Conservation (phyloP, 2,888 invertebrate species). For the Acrobasis repandana region DNA sequence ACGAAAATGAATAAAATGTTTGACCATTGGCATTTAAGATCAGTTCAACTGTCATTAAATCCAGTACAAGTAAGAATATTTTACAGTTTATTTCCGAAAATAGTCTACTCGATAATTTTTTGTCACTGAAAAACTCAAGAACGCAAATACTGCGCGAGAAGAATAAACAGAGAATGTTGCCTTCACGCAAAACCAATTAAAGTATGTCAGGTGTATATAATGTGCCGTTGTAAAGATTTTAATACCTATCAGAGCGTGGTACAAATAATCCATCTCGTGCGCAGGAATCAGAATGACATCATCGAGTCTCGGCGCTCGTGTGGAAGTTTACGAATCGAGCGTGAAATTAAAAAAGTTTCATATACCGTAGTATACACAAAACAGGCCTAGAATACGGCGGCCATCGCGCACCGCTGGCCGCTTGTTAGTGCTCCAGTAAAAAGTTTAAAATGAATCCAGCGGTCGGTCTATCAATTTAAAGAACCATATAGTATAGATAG, state of each 20-base stretch:
- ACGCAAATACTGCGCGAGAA: no score
- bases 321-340: conserved; percentile 68
- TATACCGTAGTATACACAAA: conserved; percentile 44
- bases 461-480: conserved; percentile 8
- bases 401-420: conserved; percentile 35
- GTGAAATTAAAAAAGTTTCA: conserved; percentile 79
- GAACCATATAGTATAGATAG: not conserved
- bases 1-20: no score
- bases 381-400: conserved; percentile 22
- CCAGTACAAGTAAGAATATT: no score
- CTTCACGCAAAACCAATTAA: not conserved
- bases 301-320: conserved; percentile 42
- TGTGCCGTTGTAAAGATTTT: not conserved
- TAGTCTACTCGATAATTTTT: no score
- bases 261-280: conserved; percentile 28
- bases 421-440: conserved; percentile 41
- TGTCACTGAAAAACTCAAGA: no score
- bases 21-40: no score
- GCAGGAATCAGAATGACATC: conserved; percentile 37
- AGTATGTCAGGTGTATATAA: not conserved
- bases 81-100: no score
- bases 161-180: no score
- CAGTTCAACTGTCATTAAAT: no score
- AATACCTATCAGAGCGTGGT: not conserved
- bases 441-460: conserved; percentile 38